phyloP scores from a whole-genome alignment of 1,140 invertebrate genomes.

The Lordiphosa mommai region DNA sequence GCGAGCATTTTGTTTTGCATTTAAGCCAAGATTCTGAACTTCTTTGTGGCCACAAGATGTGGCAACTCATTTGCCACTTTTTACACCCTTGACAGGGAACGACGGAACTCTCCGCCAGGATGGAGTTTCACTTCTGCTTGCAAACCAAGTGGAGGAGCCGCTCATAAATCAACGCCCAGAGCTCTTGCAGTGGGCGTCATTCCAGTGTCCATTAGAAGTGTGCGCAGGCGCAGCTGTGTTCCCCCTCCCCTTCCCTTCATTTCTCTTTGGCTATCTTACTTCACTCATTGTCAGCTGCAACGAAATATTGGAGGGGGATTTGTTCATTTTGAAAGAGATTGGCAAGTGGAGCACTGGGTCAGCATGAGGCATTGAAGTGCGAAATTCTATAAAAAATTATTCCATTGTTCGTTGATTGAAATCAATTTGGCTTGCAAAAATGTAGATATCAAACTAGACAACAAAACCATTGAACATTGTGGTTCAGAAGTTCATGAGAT shows the following conservation, averaged over 20 bases:
- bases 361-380: slow-evolving; percentile 48
- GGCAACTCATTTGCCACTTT: slow-evolving; percentile 52
- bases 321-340: slow-evolving; percentile 44
- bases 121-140: slow-evolving; percentile 9
- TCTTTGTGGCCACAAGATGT: slow-evolving; percentile 1
- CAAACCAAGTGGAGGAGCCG: slow-evolving; percentile 44
- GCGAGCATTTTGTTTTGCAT: slow-evolving; percentile 48
- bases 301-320: slow-evolving; percentile 32
- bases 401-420: slow-evolving; percentile 67
- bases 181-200: slow-evolving; percentile 50
- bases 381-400: slow-evolving; percentile 67
- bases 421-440: slow-evolving; percentile 60
- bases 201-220: slow-evolving; percentile 67
- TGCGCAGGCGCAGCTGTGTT: slow-evolving; percentile 54
- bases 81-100: slow-evolving; percentile 34
- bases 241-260: neutral
- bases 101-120: neutral
- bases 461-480: slow-evolving; percentile 7
- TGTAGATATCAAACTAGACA: neutral
- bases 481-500: slow-evolving; percentile 59
- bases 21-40: slow-evolving; percentile 34
- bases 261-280: neutral
- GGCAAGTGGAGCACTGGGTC: slow-evolving; percentile 53
- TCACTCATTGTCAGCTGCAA: slow-evolving; percentile 59
- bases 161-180: slow-evolving; percentile 65